Evolutionary conservation across 2,113 vertebrate genomes (phyloP), one percentile per base, ranked within the genome.

Genomic region (Synchiropus splendidus): DNA sequence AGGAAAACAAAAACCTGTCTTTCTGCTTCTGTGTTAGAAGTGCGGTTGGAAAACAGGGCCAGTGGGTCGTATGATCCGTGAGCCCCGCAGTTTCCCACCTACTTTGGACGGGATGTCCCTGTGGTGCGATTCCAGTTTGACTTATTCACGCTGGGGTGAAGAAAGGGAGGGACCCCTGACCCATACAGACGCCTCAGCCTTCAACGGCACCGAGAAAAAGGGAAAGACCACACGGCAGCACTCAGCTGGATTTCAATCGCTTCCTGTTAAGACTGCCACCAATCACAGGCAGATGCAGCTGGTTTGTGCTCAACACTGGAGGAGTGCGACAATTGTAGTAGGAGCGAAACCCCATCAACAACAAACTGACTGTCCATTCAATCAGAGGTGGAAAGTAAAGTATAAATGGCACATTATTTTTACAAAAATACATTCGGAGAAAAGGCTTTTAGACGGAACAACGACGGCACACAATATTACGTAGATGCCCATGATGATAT

Each of bases 41-140:
- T 21, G 16, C 18, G 12, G 13, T 13, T 4, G 30, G 54, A 61
- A 48, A 71, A 54, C 36, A 46, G 43, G 18, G 21, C 16, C 30
- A 14, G 38, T 4, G 45, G n/a, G 32, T 51, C 55, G 35, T 30
- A 66, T 45, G 61, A 67, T 51, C 39, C 30, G 42, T 21, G 53
- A 55, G 39, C 54, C 54, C 54, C 59, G 38, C 43, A 48, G 47
- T 59, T 52, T 51, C 51, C 61, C 55, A 55, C 67, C 63, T 69
- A 58, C 30, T 43, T 17, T 39, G 45, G 72, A 74, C 50, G 32
- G 44, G 45, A 12, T 10, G 13, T 78, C 80, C 75, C 78, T 3
- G 38, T 63, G 72, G 80, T 60, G 54, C 67, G 55, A 70, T 79
- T 77, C 61, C 49, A 58, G 51, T 53, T 72, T 81, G 78, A 82